Percentiles rank a stretch among this genome's conserved stretches.
Conservation (phyloP, 2,888 invertebrate genomes). For the Zhengitettix transpicula region DNA sequence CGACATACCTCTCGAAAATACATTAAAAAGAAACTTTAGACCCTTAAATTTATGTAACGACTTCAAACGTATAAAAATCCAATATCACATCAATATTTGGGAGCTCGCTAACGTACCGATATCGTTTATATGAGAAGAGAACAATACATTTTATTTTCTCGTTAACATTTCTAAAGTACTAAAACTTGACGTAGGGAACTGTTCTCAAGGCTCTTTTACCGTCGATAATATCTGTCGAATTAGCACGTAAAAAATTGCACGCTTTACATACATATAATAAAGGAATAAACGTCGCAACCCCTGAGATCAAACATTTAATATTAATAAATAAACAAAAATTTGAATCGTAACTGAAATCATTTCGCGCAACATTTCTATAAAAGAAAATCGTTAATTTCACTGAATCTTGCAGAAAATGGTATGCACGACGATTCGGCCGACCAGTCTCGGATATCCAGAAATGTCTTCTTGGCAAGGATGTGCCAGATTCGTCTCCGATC, state of each 20-base stretch:
- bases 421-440: slow-evolving; percentile 65
- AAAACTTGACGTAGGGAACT: neutral
- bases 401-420: slow-evolving; percentile 61
- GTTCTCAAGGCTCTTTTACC: neutral
- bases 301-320: neutral
- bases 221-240: neutral
- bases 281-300: neutral
- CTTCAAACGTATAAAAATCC: too few relatives aligned
- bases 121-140: too few relatives aligned
- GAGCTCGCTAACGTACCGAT: too few relatives aligned
- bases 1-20: too few relatives aligned
- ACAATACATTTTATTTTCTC: too few relatives aligned
- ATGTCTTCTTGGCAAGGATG: slow-evolving; percentile 56
- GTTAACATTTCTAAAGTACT: neutral
- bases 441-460: slow-evolving; percentile 51
- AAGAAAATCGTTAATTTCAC: neutral
- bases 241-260: neutral
- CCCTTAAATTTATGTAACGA: too few relatives aligned
- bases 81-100: too few relatives aligned
- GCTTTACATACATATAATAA: neutral
- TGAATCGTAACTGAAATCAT: neutral
- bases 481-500: slow-evolving; percentile 59
- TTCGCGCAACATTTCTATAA: neutral
- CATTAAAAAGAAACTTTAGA: too few relatives aligned
- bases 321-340: neutral